phyloP scores from a whole-genome alignment of 2,113 vertebrate species.

The Macroglossus sobrinus region DNA sequence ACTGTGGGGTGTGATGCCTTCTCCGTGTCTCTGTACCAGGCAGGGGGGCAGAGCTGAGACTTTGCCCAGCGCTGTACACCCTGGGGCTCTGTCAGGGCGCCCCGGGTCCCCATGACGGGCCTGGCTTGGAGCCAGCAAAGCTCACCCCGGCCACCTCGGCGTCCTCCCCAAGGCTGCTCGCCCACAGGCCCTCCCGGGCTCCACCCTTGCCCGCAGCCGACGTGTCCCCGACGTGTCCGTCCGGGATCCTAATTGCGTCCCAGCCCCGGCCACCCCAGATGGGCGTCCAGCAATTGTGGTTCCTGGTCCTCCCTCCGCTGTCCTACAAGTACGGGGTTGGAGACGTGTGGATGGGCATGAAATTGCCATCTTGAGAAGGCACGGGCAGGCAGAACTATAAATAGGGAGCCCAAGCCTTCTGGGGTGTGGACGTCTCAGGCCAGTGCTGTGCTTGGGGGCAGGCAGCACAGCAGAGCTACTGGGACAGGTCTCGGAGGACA shows the following conservation, averaged over 20 bases:
- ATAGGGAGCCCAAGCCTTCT: neutral
- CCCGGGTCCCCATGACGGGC: rapidly evolving
- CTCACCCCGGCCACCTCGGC: rapidly evolving
- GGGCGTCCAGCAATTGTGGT: constrained; percentile 63
- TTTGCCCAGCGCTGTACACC: rapidly evolving
- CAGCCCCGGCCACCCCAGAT: neutral
- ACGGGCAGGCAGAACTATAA: constrained; percentile 42
- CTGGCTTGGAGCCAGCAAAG: too few species aligned
- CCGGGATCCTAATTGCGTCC: neutral
- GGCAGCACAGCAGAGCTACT: neutral
- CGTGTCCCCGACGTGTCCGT: neutral
- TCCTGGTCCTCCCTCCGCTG: constrained; percentile 40
- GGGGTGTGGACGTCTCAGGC: neutral
- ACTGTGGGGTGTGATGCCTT: rapidly evolving
- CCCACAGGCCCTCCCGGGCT: rapidly evolving
- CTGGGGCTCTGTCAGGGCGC: rapidly evolving
- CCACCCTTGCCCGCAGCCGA: neutral
- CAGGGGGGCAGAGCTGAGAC: neutral
- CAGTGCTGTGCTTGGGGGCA: neutral
- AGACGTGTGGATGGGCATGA: constrained; percentile 52
- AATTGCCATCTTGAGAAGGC: constrained; percentile 58
- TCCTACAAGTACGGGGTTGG: constrained; percentile 57
- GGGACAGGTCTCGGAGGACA: neutral
- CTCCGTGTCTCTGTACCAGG: rapidly evolving
- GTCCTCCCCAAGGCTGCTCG: rapidly evolving